phyloP scores from a whole-genome alignment of 2,113 vertebrate species.

The Spea bombifrons region DNA sequence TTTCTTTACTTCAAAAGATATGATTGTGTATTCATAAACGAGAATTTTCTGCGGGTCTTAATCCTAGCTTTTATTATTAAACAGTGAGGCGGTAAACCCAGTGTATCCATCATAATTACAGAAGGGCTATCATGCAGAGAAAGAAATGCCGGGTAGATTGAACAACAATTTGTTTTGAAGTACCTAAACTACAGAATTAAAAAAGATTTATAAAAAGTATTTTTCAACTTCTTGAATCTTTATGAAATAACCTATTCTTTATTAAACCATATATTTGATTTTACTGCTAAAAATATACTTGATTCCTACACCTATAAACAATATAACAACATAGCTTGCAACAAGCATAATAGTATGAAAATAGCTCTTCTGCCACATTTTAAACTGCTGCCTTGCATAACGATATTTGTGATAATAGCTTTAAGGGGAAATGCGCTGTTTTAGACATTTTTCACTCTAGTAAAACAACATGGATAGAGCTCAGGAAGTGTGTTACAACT shows the following conservation, averaged over 20 bases:
- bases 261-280: constrained; percentile 22
- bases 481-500: too few relatives aligned
- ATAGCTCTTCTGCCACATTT: too few relatives aligned
- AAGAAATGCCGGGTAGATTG: neutral
- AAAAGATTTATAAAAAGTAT: neutral
- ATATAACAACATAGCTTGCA: too few relatives aligned
- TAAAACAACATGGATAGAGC: too few relatives aligned
- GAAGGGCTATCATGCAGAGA: neutral
- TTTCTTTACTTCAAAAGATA: too few relatives aligned
- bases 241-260: constrained; percentile 2
- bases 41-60: neutral
- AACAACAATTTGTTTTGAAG: neutral
- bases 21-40: neutral
- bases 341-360: too few relatives aligned
- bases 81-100: neutral
- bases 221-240: constrained; percentile 5
- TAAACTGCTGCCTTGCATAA: too few relatives aligned
- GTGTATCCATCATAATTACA: constrained; percentile 10
- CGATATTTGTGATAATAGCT: too few relatives aligned
- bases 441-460: too few relatives aligned
- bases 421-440: too few relatives aligned
- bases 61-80: neutral
- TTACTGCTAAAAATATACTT: too few relatives aligned
- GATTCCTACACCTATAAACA: too few relatives aligned
- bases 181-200: neutral